phyloP scores from a whole-genome alignment of 2,797 vertebrate species.

The Rhadinocentrus ornatus region DNA sequence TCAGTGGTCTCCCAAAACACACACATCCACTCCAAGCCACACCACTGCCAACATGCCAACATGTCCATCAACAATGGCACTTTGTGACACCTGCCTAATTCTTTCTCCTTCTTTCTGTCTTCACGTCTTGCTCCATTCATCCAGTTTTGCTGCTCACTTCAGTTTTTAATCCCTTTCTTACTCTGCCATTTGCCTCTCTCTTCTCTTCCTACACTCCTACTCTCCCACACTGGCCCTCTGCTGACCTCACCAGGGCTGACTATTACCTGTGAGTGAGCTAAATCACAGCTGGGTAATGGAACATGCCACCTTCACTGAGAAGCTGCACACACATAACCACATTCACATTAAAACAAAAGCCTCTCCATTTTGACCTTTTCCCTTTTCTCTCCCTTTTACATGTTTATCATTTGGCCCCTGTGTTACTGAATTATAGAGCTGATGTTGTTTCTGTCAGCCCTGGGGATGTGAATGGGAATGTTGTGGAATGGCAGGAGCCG shows the following conservation, averaged over 20 bases:
- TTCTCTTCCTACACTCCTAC: conserved; percentile 28
- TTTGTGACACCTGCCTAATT: conserved; percentile 29
- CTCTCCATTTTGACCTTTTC: conserved; percentile 54
- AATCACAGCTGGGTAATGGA: conserved; percentile 83
- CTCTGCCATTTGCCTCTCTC: conserved; percentile 47
- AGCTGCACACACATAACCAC: conserved; percentile 43
- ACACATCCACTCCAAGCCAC: conserved; percentile 25
- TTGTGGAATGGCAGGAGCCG: conserved; percentile 36
- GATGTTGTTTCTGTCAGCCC: conserved; percentile 58
- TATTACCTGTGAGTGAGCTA: conserved; percentile 78
- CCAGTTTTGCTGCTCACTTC: conserved; percentile 30
- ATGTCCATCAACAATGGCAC: conserved; percentile 50
- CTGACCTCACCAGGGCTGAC: conserved; percentile 73
- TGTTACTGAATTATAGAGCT: conserved; percentile 58
- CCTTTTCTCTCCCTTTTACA: conserved; percentile 57
- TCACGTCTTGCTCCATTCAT: conserved; percentile 47
- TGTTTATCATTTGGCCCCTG: conserved; percentile 67
- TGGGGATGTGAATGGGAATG: conserved; percentile 36
- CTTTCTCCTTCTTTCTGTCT: conserved; percentile 27
- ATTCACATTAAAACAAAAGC: conserved; percentile 56
- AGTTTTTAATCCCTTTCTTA: conserved; percentile 46
- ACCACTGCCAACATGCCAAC: conserved; percentile 39
- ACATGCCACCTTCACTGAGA: conserved; percentile 71
- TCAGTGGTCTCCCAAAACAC: conserved; percentile 37
- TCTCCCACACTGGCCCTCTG: conserved; percentile 49